Evolutionary conservation across 2,113 vertebrate genomes (phyloP).

Genomic region (Tauraco erythrolophus): DNA sequence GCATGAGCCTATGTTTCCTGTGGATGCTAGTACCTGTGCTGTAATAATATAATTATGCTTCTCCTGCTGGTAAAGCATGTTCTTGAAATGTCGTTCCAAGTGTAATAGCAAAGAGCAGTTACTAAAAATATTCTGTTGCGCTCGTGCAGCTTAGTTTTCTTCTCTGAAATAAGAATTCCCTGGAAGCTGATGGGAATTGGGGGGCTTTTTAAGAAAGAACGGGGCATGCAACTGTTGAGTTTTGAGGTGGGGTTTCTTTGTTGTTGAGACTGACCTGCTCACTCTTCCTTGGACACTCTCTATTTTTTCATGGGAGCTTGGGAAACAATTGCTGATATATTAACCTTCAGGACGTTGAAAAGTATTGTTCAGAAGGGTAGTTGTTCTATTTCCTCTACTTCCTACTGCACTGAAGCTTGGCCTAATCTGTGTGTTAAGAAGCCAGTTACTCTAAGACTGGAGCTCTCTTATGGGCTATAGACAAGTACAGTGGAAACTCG

Average conservation of each 20-base stretch:
- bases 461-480: not conserved
- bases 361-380: not conserved
- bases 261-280: not conserved
- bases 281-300: not conserved
- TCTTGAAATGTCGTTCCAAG: not conserved
- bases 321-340: not conserved
- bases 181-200: not conserved
- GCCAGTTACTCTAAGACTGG: not conserved
- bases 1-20: not conserved
- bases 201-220: not conserved
- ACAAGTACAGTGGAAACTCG: not conserved
- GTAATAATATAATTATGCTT: not conserved
- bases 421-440: not conserved
- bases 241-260: not conserved
- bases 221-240: not conserved
- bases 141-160: not conserved
- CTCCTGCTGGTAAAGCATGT: not conserved
- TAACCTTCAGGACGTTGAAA: not conserved
- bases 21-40: not conserved
- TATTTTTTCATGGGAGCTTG: not conserved
- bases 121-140: not conserved
- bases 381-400: not conserved
- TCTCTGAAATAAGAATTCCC: not conserved
- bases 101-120: not conserved
- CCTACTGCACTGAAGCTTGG: constrained; percentile 22